phyloP scores from a whole-genome alignment of 2,113 vertebrate genomes.

The Cnemophilus loriae region DNA sequence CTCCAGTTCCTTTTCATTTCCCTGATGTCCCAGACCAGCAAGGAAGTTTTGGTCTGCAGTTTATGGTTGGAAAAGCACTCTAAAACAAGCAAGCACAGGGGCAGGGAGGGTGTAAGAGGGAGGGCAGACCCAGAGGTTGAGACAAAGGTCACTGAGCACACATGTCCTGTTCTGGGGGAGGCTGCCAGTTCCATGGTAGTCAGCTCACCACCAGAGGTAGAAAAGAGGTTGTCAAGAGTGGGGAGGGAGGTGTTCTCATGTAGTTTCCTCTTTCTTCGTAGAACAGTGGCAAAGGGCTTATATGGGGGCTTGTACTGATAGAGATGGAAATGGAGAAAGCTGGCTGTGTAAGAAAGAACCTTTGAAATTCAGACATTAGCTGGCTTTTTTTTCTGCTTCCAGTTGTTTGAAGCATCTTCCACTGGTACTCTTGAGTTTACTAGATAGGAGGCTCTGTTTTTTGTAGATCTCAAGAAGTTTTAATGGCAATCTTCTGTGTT shows the following conservation, averaged over 20 bases:
- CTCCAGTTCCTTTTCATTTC: not conserved
- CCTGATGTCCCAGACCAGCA: not conserved
- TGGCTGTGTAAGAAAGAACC: not conserved
- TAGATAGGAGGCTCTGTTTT: not conserved
- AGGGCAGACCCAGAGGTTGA: not conserved
- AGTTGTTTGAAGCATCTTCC: not conserved
- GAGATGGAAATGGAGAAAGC: not conserved
- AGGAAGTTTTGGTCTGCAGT: not conserved
- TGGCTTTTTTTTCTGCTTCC: not conserved
- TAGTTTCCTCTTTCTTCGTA: not conserved
- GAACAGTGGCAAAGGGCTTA: not conserved
- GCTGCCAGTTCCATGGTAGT: not conserved
- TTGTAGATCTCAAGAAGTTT: not conserved
- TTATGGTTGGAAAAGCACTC: not conserved
- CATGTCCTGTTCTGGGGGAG: not conserved
- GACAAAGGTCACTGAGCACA: rapidly evolving
- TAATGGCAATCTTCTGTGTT: not conserved
- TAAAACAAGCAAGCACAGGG: not conserved
- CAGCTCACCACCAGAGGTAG: not conserved
- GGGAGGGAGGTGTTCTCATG: not conserved
- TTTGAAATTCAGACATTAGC: not conserved
- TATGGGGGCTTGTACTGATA: not conserved
- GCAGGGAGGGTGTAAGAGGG: not conserved
- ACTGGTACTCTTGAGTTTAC: not conserved
- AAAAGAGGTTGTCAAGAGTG: not conserved